Percentiles rank a stretch among this genome's conserved stretches.
phyloP scores from a whole-genome alignment of 23 tunicate species.

The Trididemnum nubilum region DNA sequence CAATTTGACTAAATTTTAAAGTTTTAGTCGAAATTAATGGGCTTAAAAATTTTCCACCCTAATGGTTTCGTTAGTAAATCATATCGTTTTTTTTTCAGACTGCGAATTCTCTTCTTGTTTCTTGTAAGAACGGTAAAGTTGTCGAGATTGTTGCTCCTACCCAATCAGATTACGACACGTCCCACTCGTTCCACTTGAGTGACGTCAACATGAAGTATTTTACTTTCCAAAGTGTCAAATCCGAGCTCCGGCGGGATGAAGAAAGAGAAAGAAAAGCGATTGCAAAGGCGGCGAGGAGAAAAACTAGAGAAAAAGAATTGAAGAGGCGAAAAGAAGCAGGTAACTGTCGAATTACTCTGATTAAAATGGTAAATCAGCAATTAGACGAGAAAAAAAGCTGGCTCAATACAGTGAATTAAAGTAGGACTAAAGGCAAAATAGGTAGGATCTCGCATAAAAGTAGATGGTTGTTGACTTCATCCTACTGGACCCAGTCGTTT shows the following conservation, averaged over 20 bases:
- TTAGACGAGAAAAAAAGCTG: too few relatives aligned
- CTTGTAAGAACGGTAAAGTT: slow-evolving; percentile 78
- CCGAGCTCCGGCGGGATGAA: slow-evolving; percentile 72
- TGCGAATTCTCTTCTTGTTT: slow-evolving; percentile 53
- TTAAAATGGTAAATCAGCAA: too few relatives aligned
- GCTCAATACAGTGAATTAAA: too few relatives aligned
- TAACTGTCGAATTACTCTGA: not conserved
- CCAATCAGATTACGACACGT: slow-evolving; percentile 43
- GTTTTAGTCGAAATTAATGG: too few relatives aligned
- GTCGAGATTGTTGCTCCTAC: slow-evolving; percentile 66
- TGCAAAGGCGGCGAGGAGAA: slow-evolving; percentile 50
- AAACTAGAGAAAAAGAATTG: slow-evolving; percentile 69
- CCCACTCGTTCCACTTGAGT: slow-evolving; percentile 57
- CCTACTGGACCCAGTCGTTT: too few relatives aligned
- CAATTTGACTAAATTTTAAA: too few relatives aligned
- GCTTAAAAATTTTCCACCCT: too few relatives aligned
- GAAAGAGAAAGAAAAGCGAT: slow-evolving; percentile 58
- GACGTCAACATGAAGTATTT: slow-evolving; percentile 68
- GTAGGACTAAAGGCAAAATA: too few relatives aligned
- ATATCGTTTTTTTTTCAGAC: slow-evolving; percentile 43
- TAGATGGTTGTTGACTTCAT: too few relatives aligned
- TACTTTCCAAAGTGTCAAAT: slow-evolving; percentile 88
- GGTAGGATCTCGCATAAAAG: too few relatives aligned
- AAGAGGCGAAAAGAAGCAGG: slow-evolving; percentile 81
- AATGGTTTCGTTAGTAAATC: too few relatives aligned